Base-by-base conservation (phyloP, 2,797 vertebrate species). In the Spea hammondii region DNA sequence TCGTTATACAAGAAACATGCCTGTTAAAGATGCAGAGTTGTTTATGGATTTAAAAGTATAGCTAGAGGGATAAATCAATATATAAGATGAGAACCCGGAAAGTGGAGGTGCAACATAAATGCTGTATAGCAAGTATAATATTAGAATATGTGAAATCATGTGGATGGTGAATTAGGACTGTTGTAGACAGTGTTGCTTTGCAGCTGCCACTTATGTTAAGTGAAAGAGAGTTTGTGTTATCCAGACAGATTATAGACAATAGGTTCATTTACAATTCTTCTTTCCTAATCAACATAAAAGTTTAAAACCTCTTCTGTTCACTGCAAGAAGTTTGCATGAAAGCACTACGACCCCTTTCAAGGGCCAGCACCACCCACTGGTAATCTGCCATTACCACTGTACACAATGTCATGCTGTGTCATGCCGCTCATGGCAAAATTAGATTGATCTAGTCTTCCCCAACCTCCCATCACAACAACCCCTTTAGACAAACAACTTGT, bases 351-450 rank as follows among this genome's bases (percentile, higher is more conserved):
- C 51, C 59, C 65, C 65, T 68, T 81, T 49, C 54, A 77, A 82
- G 73, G 55, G 46, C 75, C 32, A 69, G 65, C 65, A 77, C 70
- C 79, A 74, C 75, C 79, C 75, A 77, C 79, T 54, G 74, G 62
- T 77, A 69, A 73, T 77, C 57, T 69, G 70, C 72, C 55, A 77
- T 82, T 82, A 82, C 65, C 65, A 77, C 79, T 74, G 49, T 77
- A 82, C 79, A 73, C 55, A 77, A 68, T 55, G 51, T 82, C 79
- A 72, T 76, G 70, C 79, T 82, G 79, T 64, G 74, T 47, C 70
- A 54, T 68, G 32, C 65, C 73, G 79, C 64, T 73, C 64, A 48
- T 82, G 79, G 79, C 62, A 76, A 70, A 82, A 82, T 51, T 55
- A 62, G 79, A 77, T 77, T 72, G 74, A 77, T 82, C 45, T 17